Evolutionary conservation across 2,113 vertebrate genomes (phyloP), one percentile per base, ranked within the genome.

Genomic region (Notarius quadriscutis): DNA sequence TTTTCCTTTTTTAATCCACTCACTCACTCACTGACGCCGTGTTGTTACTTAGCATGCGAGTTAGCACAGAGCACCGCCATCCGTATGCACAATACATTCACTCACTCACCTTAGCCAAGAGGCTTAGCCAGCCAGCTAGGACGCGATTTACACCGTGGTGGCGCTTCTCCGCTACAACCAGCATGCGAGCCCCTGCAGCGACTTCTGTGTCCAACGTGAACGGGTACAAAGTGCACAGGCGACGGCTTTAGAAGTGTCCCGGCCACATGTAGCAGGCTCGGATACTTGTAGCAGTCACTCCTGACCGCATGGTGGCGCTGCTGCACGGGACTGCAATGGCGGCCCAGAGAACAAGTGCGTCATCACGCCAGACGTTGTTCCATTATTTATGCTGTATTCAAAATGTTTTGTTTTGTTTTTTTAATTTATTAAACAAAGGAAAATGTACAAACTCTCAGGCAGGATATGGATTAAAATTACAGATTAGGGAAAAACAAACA

Each of bases 251-350:
- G 89, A 87, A 87, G 57, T 84, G 83, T 80, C 88, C 77, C 84
- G 79, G 90, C 89, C 86, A 91, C 89, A 90, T 88, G 90, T 62
- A 81, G 78, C 41, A 72, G 84, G 89, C 71, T 87, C 84, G 74
- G 79, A 41, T 72, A 79, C 72, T 72, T 88, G 87, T 79, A 80
- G 74, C 71, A 41, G 27, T 72, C 30, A 67, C 62, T 57, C 51
- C 69, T 62, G n/a, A 50, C 82, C 90, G 58, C 87, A 20, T 15
- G 58, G 82, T 4, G 90, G 84, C 91, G 91, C 91, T 91, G 89
- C 65, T n/a, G 22, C 30, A 55, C 20, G 30, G 25, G 20, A n/a
- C 48, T 5, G 79, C 72, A n/a, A 15, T 77, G 74, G 22, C 30
- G 78, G 51, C 48, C 30, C 72, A 81, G 60, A 84, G 58, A 78